Evolutionary conservation across 1,140 invertebrate species (phyloP).

Genomic region (Listronotus oregonensis): DNA sequence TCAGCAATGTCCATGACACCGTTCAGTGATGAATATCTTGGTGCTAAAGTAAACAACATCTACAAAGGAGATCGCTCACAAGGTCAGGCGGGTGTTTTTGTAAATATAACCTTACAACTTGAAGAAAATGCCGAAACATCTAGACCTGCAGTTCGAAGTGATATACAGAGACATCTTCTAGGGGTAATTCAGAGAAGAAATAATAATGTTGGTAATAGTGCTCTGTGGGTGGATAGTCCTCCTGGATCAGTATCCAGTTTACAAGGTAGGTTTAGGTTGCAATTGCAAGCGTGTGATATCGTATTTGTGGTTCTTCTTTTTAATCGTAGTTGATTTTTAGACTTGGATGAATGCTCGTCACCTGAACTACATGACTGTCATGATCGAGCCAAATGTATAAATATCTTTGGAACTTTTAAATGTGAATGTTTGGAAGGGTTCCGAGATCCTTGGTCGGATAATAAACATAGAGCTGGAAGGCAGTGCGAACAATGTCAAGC

Average conservation of each 20-base stretch:
- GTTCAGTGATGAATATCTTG: slow-evolving; percentile 83
- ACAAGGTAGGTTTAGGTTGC: slow-evolving; percentile 43
- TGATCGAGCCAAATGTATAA: slow-evolving; percentile 81
- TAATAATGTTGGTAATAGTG: slow-evolving; percentile 86
- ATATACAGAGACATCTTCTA: slow-evolving; percentile 82
- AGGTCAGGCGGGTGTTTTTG: slow-evolving; percentile 73
- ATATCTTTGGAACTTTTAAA: slow-evolving; percentile 87
- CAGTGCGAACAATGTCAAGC: slow-evolving; percentile 77
- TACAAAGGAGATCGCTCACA: slow-evolving; percentile 71
- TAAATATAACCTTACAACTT: slow-evolving; percentile 80
- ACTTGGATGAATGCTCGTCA: slow-evolving; percentile 88
- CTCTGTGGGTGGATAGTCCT: slow-evolving; percentile 79
- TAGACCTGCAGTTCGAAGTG: slow-evolving; percentile 68
- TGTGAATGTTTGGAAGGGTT: slow-evolving; percentile 84
- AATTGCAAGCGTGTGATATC: too few relatives aligned
- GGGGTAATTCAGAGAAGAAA: slow-evolving; percentile 79
- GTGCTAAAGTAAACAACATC: slow-evolving; percentile 79
- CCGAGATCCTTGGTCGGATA: slow-evolving; percentile 72
- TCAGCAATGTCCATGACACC: slow-evolving; percentile 89
- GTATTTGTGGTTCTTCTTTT: not conserved
- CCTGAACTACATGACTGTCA: slow-evolving; percentile 91
- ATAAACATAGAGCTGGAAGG: slow-evolving; percentile 69
- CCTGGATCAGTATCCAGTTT: slow-evolving; percentile 61
- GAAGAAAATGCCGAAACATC: slow-evolving; percentile 74
- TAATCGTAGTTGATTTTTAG: slow-evolving; percentile 57